Percentiles rank a stretch among this genome's conserved stretches.
Evolutionary conservation across 2,113 vertebrate species (phyloP).

Genomic region (Ceyx margarethae): DNA sequence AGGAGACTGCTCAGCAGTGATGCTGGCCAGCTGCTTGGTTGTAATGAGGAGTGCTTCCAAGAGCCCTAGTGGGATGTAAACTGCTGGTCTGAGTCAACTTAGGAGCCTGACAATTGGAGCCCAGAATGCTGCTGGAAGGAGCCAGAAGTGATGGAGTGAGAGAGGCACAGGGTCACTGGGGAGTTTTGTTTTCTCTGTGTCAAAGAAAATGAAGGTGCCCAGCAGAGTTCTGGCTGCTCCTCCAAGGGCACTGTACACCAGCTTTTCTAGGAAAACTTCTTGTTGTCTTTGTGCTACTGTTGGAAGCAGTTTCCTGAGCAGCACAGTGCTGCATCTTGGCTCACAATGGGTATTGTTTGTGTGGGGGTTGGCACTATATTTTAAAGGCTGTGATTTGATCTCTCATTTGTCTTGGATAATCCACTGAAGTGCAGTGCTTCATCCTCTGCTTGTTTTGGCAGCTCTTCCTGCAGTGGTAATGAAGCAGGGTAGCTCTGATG

Average conservation of each 20-base stretch:
- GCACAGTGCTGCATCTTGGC: neutral
- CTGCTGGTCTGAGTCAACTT: neutral
- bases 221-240: neutral
- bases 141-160: neutral
- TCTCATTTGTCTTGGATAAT: neutral
- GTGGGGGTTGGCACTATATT: neutral
- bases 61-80: neutral
- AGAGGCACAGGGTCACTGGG: neutral
- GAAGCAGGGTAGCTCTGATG: neutral
- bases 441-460: neutral
- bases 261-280: neutral
- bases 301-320: neutral
- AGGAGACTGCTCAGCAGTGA: neutral
- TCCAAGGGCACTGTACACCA: neutral
- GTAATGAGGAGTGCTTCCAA: neutral
- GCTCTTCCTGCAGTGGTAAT: neutral
- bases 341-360: slow-evolving; percentile 30
- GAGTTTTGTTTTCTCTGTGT: neutral
- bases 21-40: neutral
- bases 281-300: neutral
- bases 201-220: neutral
- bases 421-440: neutral
- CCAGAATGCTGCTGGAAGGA: neutral
- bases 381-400: slow-evolving; percentile 18
- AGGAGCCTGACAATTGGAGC: neutral